Evolutionary conservation across 2,797 vertebrate genomes (phyloP).

Genomic region (Lophius americanus): DNA sequence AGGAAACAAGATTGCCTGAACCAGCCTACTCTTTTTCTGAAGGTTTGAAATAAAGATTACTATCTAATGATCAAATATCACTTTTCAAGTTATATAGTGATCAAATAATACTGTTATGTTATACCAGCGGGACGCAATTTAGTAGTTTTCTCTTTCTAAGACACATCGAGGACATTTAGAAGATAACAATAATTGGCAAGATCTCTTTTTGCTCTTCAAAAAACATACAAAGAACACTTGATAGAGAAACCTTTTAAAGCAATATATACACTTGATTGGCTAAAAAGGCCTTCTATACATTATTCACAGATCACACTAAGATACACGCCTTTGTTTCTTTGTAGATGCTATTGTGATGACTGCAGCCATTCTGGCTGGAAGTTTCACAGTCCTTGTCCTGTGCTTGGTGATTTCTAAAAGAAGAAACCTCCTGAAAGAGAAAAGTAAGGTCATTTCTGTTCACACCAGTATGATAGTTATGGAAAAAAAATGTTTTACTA

Average conservation of each 20-base stretch:
- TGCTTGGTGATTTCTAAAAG: slow-evolving; percentile 27
- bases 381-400: slow-evolving; percentile 14
- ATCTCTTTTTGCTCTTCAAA: neutral
- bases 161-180: neutral
- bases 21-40: slow-evolving; percentile 1
- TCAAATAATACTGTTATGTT: neutral
- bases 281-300: neutral
- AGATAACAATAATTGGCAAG: neutral
- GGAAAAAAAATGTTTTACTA: neutral
- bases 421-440: slow-evolving; percentile 23
- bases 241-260: neutral
- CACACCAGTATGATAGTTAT: neutral
- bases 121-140: too few relatives aligned
- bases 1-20: slow-evolving; percentile 10
- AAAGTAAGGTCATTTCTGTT: slow-evolving; percentile 46
- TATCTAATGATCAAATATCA: neutral
- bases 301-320: neutral
- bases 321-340: slow-evolving; percentile 5
- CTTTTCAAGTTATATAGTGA: neutral
- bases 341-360: slow-evolving; percentile 20
- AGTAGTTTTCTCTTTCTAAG: too few relatives aligned
- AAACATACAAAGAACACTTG: neutral
- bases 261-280: neutral
- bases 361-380: slow-evolving; percentile 8
- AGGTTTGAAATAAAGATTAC: slow-evolving; percentile 42